These are phyloP conservation scores for Hofmannophila pseudospretella DNA, from an alignment of 2,888 invertebrate genomes.

Conservation along the genomic window DNA sequence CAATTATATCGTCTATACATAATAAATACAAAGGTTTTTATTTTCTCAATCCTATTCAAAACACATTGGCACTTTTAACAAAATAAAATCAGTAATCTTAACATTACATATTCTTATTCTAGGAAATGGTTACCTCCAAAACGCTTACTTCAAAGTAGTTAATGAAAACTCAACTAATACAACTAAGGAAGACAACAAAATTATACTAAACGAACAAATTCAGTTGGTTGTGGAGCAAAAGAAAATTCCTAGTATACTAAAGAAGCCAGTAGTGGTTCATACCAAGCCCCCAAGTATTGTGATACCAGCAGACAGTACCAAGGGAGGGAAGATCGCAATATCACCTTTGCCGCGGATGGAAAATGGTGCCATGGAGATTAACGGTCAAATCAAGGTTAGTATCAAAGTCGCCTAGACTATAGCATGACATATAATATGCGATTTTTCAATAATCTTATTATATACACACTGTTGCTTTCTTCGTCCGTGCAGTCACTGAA, in stretches of 20 bases:
- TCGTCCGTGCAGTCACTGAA: too few species aligned
- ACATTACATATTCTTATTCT: too few species aligned
- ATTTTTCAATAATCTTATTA: too few species aligned
- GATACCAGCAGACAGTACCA: constrained; percentile 45
- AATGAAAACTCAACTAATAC: constrained; percentile 48
- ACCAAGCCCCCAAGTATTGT: constrained; percentile 30
- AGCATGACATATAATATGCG: too few species aligned
- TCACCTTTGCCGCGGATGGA: constrained; percentile 40
- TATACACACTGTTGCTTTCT: too few species aligned
- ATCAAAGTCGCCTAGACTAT: too few species aligned
- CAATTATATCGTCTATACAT: not conserved
- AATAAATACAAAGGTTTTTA: not conserved
- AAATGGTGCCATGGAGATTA: constrained; percentile 27
- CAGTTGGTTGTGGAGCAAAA: constrained; percentile 46
- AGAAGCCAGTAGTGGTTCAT: constrained; percentile 28
- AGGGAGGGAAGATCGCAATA: constrained; percentile 45
- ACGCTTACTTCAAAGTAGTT: constrained; percentile 60
- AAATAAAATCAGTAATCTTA: too few species aligned
- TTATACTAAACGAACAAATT: constrained; percentile 32
- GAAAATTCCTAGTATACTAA: constrained; percentile 47
- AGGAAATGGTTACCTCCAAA: constrained; percentile 43
- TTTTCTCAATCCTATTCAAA: too few species aligned
- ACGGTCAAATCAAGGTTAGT: constrained; percentile 40
- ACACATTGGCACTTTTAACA: not conserved
- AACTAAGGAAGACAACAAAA: constrained; percentile 31